These are phyloP conservation scores for Drosophila subpulchrella DNA, from an alignment of 1,140 invertebrate species.

Conservation along the genomic window DNA sequence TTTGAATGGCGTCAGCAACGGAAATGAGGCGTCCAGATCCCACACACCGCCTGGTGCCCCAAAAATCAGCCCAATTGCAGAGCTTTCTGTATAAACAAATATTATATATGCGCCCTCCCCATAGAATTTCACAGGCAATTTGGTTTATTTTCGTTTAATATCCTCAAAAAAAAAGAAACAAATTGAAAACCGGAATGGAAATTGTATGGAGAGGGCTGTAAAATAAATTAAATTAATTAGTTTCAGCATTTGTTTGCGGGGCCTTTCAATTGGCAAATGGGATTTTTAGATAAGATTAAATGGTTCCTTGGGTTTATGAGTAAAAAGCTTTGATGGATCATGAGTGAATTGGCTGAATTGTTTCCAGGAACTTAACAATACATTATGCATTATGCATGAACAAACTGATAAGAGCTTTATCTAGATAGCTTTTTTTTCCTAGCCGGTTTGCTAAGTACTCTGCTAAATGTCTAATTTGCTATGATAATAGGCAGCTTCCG, in stretches of 20 bases:
- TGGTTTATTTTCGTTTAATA: constrained; percentile 60
- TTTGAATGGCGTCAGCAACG: constrained; percentile 70
- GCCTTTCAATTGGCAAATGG: constrained; percentile 46
- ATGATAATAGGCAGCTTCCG: constrained; percentile 68
- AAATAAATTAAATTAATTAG: constrained; percentile 60
- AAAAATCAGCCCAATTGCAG: constrained; percentile 43
- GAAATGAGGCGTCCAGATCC: constrained; percentile 72
- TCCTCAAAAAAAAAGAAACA: constrained; percentile 7
- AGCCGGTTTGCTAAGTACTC: constrained; percentile 29
- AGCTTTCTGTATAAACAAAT: constrained; percentile 67
- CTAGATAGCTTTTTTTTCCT: constrained; percentile 32
- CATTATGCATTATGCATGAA: constrained; percentile 30
- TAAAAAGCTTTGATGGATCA: constrained; percentile 25
- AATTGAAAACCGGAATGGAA: constrained; percentile 38
- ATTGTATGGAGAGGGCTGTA: constrained; percentile 40
- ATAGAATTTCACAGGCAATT: constrained; percentile 73
- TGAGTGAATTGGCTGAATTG: constrained; percentile 9
- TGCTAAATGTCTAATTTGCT: constrained; percentile 55
- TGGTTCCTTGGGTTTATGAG: background rate
- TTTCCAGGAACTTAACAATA: constrained; percentile 15
- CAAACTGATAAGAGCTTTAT: constrained; percentile 32
- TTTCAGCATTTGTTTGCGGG: constrained; percentile 34
- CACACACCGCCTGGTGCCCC: constrained; percentile 43
- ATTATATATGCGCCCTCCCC: constrained; percentile 14
- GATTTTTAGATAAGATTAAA: constrained; percentile 44